phyloP scores from a whole-genome alignment of 1,140 invertebrate species.

The Trachymyrmex cornetzi region DNA sequence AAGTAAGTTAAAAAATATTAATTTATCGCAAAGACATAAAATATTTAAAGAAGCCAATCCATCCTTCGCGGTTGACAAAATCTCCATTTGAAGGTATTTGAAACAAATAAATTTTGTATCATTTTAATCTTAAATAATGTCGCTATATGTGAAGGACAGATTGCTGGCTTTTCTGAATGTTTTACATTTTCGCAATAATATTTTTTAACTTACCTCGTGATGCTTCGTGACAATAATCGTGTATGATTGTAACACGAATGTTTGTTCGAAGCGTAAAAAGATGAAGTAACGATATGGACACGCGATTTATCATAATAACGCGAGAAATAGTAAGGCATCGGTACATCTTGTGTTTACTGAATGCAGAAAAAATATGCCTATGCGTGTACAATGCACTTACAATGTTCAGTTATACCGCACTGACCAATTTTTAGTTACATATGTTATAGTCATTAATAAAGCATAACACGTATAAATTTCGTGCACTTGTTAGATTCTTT shows the following conservation, averaged over 20 bases:
- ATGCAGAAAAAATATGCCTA: constrained; percentile 23
- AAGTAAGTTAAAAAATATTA: too few relatives aligned
- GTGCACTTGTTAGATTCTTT: background rate
- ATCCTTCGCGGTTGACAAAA: too few relatives aligned
- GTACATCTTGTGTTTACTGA: constrained; percentile 59
- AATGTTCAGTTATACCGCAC: constrained; percentile 32
- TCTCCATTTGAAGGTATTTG: too few relatives aligned
- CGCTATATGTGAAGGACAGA: too few relatives aligned
- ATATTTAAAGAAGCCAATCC: too few relatives aligned
- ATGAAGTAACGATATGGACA: background rate
- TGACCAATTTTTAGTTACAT: constrained; percentile 3
- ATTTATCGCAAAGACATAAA: too few relatives aligned
- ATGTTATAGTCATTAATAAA: constrained; percentile 40
- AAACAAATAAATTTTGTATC: too few relatives aligned
- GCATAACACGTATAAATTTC: background rate
- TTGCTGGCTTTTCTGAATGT: too few relatives aligned
- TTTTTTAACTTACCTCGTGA: background rate
- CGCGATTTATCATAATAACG: constrained; percentile 37
- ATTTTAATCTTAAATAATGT: too few relatives aligned
- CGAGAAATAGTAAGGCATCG: constrained; percentile 54
- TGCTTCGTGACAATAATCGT: constrained; percentile 15
- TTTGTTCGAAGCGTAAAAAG: constrained; percentile 31
- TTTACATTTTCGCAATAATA: too few relatives aligned
- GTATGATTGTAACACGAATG: constrained; percentile 1
- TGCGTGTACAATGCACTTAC: constrained; percentile 21